These are phyloP conservation scores for Acinonyx jubatus DNA, from an alignment of 2,113 vertebrate species.

Conservation along the genomic window DNA sequence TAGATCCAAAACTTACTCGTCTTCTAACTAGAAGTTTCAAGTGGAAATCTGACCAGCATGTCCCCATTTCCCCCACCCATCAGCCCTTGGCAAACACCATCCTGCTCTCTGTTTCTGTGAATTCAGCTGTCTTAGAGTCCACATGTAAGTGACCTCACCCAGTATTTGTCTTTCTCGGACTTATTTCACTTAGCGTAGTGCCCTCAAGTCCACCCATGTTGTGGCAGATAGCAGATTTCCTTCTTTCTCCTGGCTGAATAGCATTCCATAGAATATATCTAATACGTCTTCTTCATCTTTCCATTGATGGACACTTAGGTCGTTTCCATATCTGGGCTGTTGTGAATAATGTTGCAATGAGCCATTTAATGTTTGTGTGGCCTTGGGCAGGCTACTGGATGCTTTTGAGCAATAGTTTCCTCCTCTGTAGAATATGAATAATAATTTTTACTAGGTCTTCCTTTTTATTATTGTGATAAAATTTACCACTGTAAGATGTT, in stretches of 20 bases:
- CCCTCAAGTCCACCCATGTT: not conserved
- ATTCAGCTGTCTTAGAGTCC: not conserved
- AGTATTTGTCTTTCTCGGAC: not conserved
- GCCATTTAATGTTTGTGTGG: not conserved
- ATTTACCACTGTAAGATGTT: not conserved
- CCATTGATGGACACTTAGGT: not conserved
- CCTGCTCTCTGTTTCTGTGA: not conserved
- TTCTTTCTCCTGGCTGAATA: not conserved
- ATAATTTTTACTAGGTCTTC: not conserved
- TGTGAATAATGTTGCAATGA: not conserved
- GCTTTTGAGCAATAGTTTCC: conserved; percentile 9
- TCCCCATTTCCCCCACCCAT: not conserved
- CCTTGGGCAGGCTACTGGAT: not conserved
- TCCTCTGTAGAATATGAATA: not conserved
- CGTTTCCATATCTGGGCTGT: not conserved
- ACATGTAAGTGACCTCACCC: not conserved
- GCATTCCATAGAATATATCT: not conserved
- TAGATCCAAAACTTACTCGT: not conserved
- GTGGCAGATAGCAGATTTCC: not conserved
- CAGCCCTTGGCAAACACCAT: not conserved
- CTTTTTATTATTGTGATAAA: not conserved
- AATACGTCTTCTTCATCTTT: not conserved
- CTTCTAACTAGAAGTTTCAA: not conserved
- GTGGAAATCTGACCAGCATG: not conserved
- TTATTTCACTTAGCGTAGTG: not conserved